A percentile compares a stretch with the other conserved stretches of the same genome.
Conservation (phyloP, 1,140 invertebrate species). For the Paralvinella palmiformis region DNA sequence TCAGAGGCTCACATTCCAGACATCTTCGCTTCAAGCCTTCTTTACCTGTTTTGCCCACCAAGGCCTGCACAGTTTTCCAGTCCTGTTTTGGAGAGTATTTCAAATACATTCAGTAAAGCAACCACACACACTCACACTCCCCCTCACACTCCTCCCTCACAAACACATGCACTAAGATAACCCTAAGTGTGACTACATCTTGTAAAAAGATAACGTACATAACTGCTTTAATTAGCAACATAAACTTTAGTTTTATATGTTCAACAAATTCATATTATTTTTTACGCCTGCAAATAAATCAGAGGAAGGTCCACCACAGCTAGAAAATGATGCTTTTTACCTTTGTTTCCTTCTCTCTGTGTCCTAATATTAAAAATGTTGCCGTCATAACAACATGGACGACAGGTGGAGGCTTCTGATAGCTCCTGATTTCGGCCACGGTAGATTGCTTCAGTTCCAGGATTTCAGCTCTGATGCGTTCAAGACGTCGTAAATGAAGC, state of each 20-base stretch:
- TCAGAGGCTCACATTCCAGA: conserved; percentile 33
- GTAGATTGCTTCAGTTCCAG: conserved; percentile 46
- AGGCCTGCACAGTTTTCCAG: conserved; percentile 44
- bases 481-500: conserved; percentile 30
- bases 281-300: too few species aligned
- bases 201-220: too few species aligned
- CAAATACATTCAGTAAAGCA: too few species aligned
- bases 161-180: too few species aligned
- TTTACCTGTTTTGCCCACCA: conserved; percentile 47
- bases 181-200: too few species aligned
- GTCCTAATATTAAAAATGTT: conserved; percentile 41
- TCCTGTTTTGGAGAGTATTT: too few species aligned
- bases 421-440: conserved; percentile 46
- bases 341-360: conserved; percentile 45
- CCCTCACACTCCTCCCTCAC: too few species aligned
- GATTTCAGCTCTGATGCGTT: conserved; percentile 46
- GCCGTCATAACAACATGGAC: conserved; percentile 44
- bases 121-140: too few species aligned
- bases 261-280: too few species aligned
- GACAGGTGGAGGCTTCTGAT: conserved; percentile 38
- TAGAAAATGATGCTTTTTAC: conserved; percentile 16
- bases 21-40: conserved; percentile 43
- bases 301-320: too few species aligned
- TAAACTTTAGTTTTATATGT: too few species aligned
- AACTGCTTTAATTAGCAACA: too few species aligned